phyloP scores from a whole-genome alignment of 1,140 invertebrate genomes.

The Rhysida immarginata region DNA sequence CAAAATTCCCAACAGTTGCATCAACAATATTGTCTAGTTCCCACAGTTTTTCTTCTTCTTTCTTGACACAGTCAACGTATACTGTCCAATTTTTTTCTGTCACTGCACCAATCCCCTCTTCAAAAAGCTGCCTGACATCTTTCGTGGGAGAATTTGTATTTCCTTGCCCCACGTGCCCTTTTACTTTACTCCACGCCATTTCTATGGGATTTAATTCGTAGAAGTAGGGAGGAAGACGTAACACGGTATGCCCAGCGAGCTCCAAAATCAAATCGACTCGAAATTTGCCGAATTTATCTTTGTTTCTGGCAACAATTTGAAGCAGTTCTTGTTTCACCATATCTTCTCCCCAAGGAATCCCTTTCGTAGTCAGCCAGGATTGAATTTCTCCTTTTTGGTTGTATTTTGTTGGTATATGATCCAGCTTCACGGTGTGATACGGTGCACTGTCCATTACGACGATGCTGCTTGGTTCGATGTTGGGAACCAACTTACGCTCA shows the following conservation, averaged over 20 bases:
- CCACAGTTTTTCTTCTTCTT: background rate
- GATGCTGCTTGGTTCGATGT: constrained; percentile 20
- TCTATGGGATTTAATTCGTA: constrained; percentile 28
- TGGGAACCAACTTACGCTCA: constrained; percentile 20
- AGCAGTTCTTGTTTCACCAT: background rate
- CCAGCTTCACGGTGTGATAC: constrained; percentile 20
- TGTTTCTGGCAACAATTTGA: background rate
- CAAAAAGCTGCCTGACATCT: background rate
- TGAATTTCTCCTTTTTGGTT: constrained; percentile 19
- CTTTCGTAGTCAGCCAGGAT: constrained; percentile 17
- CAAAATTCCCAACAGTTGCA: no score
- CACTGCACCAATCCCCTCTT: background rate
- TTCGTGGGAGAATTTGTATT: background rate
- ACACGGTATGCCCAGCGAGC: constrained; percentile 13
- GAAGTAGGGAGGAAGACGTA: constrained; percentile 27
- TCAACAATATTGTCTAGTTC: no score
- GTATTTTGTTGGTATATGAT: constrained; percentile 17
- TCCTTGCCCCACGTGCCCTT: background rate
- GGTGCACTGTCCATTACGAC: constrained; percentile 28
- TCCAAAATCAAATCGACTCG: constrained; percentile 15
- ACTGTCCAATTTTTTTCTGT: background rate
- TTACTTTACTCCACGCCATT: constrained; percentile 19
- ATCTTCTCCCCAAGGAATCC: background rate
- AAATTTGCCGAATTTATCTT: background rate
- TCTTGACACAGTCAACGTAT: background rate